Percentiles rank a stretch among this genome's conserved stretches.
Evolutionary conservation across 2,888 invertebrate genomes (phyloP).

Genomic region (Hyposoter dolosus): DNA sequence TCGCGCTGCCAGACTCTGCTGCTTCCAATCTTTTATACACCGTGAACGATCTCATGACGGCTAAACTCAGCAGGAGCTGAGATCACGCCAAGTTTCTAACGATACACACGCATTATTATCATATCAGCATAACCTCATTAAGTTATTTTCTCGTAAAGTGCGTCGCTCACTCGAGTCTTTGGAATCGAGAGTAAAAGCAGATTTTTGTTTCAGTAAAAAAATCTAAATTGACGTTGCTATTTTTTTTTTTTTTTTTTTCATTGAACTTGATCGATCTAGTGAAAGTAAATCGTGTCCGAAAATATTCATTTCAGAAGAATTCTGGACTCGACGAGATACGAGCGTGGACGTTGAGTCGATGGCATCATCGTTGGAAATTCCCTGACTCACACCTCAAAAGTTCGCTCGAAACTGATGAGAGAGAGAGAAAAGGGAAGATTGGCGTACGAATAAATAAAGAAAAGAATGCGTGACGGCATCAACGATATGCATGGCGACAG

Average conservation of each 20-base stretch:
- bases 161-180: too few species aligned
- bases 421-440: background rate
- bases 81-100: constrained; percentile 23
- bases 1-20: constrained; percentile 15
- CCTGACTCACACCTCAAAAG: background rate
- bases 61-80: background rate
- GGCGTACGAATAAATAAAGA: background rate
- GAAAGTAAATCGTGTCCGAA: background rate
- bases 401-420: background rate
- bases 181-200: background rate
- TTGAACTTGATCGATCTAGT: background rate
- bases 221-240: background rate
- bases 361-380: background rate
- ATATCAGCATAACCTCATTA: background rate
- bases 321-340: background rate
- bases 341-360: background rate
- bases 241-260: background rate
- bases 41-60: constrained; percentile 8
- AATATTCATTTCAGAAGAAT: background rate
- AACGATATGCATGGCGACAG: constrained; percentile 54
- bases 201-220: background rate
- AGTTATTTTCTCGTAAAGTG: background rate
- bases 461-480: constrained; percentile 35
- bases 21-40: background rate
- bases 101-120: constrained; percentile 26